Evolutionary conservation across 30 jellyfish, hydroid and myxozoan genomes (phyloP).

Genomic region (Pseudorhiza aurosa): DNA sequence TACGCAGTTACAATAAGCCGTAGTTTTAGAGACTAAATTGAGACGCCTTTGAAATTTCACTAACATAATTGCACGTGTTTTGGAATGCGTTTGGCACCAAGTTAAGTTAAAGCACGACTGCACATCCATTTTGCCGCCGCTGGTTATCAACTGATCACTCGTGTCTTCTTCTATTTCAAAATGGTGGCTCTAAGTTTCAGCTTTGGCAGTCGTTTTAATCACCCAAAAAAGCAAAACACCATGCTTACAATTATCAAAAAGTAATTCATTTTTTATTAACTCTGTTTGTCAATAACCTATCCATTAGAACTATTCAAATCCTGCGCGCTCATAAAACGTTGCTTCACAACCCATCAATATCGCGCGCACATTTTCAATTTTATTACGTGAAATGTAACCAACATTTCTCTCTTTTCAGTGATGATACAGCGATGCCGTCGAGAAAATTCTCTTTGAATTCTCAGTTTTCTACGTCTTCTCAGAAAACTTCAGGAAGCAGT

Average conservation of each 20-base stretch:
- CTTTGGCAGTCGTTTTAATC: not conserved
- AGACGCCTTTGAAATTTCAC: not conserved
- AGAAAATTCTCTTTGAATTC: constrained; percentile 52
- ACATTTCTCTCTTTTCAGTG: constrained; percentile 2
- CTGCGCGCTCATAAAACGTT: not conserved
- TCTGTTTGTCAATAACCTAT: not conserved
- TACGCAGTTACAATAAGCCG: not conserved
- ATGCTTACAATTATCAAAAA: not conserved
- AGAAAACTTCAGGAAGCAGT: constrained; percentile 39
- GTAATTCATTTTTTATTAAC: not conserved
- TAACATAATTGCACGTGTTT: not conserved
- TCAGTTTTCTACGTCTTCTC: constrained; percentile 26
- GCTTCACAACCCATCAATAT: not conserved
- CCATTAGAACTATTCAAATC: not conserved
- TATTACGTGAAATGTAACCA: not conserved
- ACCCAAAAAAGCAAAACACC: not conserved
- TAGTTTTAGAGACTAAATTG: not conserved
- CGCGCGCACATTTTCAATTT: not conserved
- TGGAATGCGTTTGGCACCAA: not conserved
- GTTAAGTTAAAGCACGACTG: too few relatives aligned
- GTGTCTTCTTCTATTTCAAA: not conserved
- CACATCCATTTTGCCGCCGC: not conserved
- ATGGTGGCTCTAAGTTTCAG: not conserved
- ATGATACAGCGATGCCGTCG: constrained; percentile 65
- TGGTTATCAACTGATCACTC: not conserved